These are phyloP conservation scores for Tenualosa thibaudeaui DNA, from an alignment of 2,797 vertebrate species.

Conservation along the genomic window DNA sequence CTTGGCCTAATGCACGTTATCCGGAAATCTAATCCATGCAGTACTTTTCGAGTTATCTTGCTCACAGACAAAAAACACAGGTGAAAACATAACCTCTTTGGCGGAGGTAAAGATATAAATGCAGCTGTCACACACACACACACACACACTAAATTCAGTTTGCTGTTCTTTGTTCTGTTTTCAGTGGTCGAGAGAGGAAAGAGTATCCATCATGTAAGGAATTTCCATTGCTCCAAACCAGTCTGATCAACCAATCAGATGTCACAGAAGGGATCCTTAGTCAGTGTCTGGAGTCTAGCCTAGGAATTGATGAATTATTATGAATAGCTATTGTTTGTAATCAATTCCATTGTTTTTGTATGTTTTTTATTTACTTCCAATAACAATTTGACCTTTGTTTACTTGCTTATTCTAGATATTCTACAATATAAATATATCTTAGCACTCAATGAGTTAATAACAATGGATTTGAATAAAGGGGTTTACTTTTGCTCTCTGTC, in stretches of 20 bases:
- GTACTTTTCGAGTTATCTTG: too few species aligned
- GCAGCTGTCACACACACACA: not conserved
- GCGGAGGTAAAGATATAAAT: not conserved
- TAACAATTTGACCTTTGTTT: not conserved
- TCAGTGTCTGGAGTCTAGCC: not conserved
- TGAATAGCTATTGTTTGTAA: not conserved
- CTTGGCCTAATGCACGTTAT: too few species aligned
- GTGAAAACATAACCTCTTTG: not conserved
- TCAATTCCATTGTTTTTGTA: not conserved
- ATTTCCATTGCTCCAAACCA: not conserved
- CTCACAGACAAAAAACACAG: too few species aligned
- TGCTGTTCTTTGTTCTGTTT: not conserved
- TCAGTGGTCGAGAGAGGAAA: not conserved
- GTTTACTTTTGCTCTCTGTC: not conserved
- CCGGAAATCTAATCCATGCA: too few species aligned
- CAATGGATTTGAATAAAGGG: not conserved
- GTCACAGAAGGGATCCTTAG: not conserved
- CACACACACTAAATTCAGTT: not conserved
- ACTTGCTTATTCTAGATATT: not conserved
- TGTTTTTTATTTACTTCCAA: not conserved
- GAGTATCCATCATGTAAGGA: constrained; percentile 3
- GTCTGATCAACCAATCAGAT: not conserved
- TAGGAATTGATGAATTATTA: not conserved
- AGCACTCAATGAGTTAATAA: not conserved
- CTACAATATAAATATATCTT: not conserved